Evolutionary conservation across 1,140 invertebrate species (phyloP), one percentile per base, ranked within the genome.

Genomic region (Ooceraea biroi): DNA sequence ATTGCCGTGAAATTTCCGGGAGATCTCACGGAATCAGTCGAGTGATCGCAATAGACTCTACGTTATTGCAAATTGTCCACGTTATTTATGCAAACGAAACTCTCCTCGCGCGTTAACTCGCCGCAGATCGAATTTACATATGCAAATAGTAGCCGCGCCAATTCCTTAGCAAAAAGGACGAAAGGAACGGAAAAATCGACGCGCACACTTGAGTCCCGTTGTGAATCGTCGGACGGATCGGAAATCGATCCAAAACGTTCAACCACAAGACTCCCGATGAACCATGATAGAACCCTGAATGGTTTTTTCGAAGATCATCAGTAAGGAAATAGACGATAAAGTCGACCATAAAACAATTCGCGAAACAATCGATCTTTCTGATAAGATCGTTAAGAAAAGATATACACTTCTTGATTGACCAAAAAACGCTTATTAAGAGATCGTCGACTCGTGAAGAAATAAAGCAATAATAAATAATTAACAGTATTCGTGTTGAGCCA

Each of bases 21-120:
- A 55, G 65, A 69, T 78, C 63, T 57, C 19, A 36, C 65, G n/a
- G 27, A 71, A 69, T 69, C 66, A 50, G 65, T 80, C 36, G 76
- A 60, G 55, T 36, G 65, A 36, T 58, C 17, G 76, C 76, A 80
- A 80, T 80, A 71, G 65, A 80, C 76, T 80, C 44, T 25, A 48
- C 65, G 36, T 22, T 78, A 78, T 55, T 78, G 76, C 76, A 65
- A 80, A 80, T 78, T 80, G 76, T 80, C 76, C 71, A 80, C 36
- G 76, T 80, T 80, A 80, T 71, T 80, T 80, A 80, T 80, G 76
- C 76, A 80, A 80, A 80, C 65, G 76, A 46, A 80, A 80, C 76
- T 80, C 44, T n/a, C 44, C 36, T 50, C 41, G 65, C 68, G 76
- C 65, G 76, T 80, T 80, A 80, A 80, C 63, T 80, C 76, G 76